phyloP scores from a whole-genome alignment of 2,113 vertebrate genomes.

The Stigmatopora nigra region DNA sequence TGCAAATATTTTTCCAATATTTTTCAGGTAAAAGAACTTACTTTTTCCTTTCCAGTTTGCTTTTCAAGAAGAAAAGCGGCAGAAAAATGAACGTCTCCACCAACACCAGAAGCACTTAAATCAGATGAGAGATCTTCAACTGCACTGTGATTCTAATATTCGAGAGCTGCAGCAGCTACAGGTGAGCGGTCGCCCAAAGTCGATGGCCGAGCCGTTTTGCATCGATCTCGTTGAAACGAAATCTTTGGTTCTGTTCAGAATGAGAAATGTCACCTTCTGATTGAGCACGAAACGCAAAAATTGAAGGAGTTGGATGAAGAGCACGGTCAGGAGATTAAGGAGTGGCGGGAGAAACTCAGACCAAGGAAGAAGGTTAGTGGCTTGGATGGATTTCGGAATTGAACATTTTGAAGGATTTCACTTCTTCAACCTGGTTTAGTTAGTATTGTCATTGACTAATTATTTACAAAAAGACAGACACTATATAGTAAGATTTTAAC shows the following conservation, averaged over 20 bases:
- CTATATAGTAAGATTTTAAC: too few species aligned
- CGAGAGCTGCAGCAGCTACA: constrained; percentile 94
- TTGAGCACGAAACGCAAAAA: constrained; percentile 97
- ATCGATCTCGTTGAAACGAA: background rate
- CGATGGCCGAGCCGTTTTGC: too few species aligned
- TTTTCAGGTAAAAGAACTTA: too few species aligned
- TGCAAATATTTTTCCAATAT: too few species aligned
- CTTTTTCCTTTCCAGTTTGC: constrained; percentile 89
- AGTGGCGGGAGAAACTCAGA: constrained; percentile 93
- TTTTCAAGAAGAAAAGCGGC: constrained; percentile 91
- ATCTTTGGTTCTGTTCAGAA: constrained; percentile 74
- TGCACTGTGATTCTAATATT: constrained; percentile 95
- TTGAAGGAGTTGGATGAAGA: constrained; percentile 97
- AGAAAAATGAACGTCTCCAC: constrained; percentile 91
- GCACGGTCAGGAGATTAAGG: constrained; percentile 89
- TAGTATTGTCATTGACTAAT: too few species aligned
- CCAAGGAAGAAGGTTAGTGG: constrained; percentile 90
- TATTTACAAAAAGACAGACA: too few species aligned
- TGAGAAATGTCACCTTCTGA: constrained; percentile 96
- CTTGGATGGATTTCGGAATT: too few species aligned
- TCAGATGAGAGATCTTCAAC: constrained; percentile 95
- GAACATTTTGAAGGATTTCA: too few species aligned
- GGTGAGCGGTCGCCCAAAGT: constrained; percentile 64
- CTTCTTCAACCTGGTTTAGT: too few species aligned
- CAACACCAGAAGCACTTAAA: constrained; percentile 99